Conservation (phyloP, 2,113 vertebrate genomes). For the Zosterops borbonicus region DNA sequence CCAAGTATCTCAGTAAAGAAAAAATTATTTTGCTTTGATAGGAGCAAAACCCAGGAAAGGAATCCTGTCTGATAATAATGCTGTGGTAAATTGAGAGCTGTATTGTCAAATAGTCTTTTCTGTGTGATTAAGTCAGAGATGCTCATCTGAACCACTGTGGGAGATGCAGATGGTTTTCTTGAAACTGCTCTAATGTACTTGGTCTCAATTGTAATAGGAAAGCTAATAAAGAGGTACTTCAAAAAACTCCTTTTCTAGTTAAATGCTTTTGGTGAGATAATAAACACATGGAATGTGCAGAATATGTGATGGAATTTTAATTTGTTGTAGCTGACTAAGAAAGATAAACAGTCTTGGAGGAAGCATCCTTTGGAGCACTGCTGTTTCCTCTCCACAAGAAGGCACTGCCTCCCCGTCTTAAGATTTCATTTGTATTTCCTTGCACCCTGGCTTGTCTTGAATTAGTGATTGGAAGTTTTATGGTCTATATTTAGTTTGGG, state of each 20-base stretch:
- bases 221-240: not conserved
- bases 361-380: not conserved
- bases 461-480: not conserved
- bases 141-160: not conserved
- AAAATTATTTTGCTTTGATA: not conserved
- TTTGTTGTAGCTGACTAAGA: not conserved
- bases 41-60: not conserved
- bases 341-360: not conserved
- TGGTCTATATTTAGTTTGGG: not conserved
- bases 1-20: not conserved
- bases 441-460: not conserved
- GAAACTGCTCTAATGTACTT: not conserved
- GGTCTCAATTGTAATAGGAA: not conserved
- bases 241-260: not conserved
- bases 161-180: not conserved
- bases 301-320: not conserved
- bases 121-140: not conserved
- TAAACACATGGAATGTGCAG: not conserved
- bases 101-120: not conserved
- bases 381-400: slow-evolving; percentile 2
- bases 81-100: not conserved
- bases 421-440: not conserved
- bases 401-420: not conserved
- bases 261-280: not conserved
- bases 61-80: not conserved